Base-by-base conservation (phyloP, 2,113 vertebrate genomes). In the Catharus minimus region DNA sequence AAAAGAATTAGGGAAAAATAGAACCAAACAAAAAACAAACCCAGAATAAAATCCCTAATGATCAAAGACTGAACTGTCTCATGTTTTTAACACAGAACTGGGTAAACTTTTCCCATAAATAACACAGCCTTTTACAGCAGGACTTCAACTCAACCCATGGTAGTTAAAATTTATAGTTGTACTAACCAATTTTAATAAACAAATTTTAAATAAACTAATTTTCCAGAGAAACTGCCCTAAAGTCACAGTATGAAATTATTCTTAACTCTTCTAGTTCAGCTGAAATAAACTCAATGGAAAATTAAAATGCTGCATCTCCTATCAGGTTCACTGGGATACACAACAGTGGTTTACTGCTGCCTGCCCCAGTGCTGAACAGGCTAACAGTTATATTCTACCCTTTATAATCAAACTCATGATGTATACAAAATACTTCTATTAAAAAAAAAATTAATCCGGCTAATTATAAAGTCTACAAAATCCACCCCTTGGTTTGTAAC, bases 281-380 rank as follows among this genome's bases (percentile, higher is more conserved):
- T 66, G 30, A 83, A 67, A 57, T 12, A 2, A 75, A 64, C 27
- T 43, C 36, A 26, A 7, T 7, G 19, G 41, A 75, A 26, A 8
- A 75, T 9, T 60, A 46, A 87, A 78, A 67, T 1, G n/a, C 15
- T 26, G 4, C 10, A 36, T 30, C 24, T 49, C 58, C 41, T 17
- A 15, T 5, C 5, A 8, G 19, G 56, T 55, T 71, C 22, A 23
- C 0, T 20, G 26, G 61, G 12, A 46, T 43, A 32, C 2, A 50
- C 4, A 10, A 26, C 50, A 68, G 41, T 11, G 14, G 19, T 47
- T 43, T 41, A 44, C 11, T 53, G 14, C 44, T 65, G 39, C 53
- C 67, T 65, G 41, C 10, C 64, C n/a, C 47, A 41, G 16, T 1
- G 3, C 22, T 20, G 8, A 66, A 65, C 24, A 21, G 30, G 26